Evolutionary conservation across 2,113 vertebrate genomes (phyloP), one percentile per base, ranked within the genome.

Genomic region (Sylvietta virens): DNA sequence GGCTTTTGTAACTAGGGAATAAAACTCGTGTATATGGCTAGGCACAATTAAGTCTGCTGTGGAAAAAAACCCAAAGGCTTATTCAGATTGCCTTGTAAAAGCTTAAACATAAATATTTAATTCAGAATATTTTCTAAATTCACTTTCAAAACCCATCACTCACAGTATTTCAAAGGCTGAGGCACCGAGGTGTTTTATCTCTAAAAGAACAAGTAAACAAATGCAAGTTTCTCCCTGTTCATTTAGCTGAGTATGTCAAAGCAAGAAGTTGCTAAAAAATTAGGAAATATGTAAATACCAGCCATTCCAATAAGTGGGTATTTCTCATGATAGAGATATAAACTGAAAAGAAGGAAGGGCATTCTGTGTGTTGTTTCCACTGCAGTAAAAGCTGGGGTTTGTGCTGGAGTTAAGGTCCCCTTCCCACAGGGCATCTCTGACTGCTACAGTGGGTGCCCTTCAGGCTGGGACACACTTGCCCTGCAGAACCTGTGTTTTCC

Each of bases 21-120:
- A 67, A 66, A 86, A 81, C 51, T 67, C 20, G n/a, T 72, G 51
- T 84, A 83, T 91, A 61, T 74, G 39, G 94, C 91, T 81, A 93
- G 94, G 64, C 42, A 92, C 88, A 87, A 96, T 88, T 94, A 94
- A 94, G 53, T 72, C 62, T 91, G 79, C 94, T 81, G 86, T 86
- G 86, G 92, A 86, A 94, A 96, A 97, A 94, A 92, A 56, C 70
- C 90, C 88, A 91, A 96, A 94, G 71, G 74, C 81, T 90, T 91
- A 90, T 94, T 93, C 92, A 86, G 74, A 95, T 89, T 94, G 94
- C 78, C 81, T 95, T 91, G 79, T 91, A 95, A 97, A 94, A 96
- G 90, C 94, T 89, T 96, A 87, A 94, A 86, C 95, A 97, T 97
- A 92, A 96, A 96, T 97, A 97, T 97, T 97, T 97, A 94, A 97